A percentile compares a stretch with the other conserved stretches of the same genome.
Conservation (phyloP, 2,888 invertebrate species). For the Lathronympha strigana region DNA sequence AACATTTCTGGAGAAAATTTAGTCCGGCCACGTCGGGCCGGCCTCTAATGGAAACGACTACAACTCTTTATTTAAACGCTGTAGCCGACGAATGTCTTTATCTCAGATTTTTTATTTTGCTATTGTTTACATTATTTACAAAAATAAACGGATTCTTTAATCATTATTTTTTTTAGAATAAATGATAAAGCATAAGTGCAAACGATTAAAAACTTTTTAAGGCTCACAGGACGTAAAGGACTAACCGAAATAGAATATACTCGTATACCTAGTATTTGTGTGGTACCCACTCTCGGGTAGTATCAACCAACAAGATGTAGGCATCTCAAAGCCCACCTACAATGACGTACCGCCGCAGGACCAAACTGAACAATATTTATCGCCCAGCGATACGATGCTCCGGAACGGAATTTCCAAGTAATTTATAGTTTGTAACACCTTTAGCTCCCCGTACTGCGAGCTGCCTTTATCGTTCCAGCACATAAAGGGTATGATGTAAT, state of each 20-base stretch:
- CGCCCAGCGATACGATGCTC: conserved; percentile 69
- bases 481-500: conserved; percentile 17
- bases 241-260: too few species aligned
- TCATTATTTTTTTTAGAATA: too few species aligned
- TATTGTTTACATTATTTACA: conserved; percentile 1
- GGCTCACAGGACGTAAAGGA: too few species aligned
- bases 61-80: conserved; percentile 32
- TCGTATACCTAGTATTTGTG: not conserved
- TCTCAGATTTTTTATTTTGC: conserved; percentile 11
- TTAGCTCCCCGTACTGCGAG: conserved; percentile 51
- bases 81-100: conserved; percentile 28
- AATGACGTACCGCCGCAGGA: conserved; percentile 71
- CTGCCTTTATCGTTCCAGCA: conserved; percentile 30
- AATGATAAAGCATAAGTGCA: too few species aligned
- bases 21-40: conserved; percentile 32
- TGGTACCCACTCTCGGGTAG: not conserved
- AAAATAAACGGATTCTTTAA: too few species aligned
- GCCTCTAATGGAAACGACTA: conserved; percentile 37
- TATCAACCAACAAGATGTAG: not conserved
- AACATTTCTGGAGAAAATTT: conserved; percentile 36
- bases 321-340: conserved; percentile 36
- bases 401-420: conserved; percentile 74
- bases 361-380: conserved; percentile 80
- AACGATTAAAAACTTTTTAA: too few species aligned
- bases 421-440: conserved; percentile 77